Evolutionary conservation across 2,797 vertebrate species (phyloP).

Genomic region (Gambusia yucatana): DNA sequence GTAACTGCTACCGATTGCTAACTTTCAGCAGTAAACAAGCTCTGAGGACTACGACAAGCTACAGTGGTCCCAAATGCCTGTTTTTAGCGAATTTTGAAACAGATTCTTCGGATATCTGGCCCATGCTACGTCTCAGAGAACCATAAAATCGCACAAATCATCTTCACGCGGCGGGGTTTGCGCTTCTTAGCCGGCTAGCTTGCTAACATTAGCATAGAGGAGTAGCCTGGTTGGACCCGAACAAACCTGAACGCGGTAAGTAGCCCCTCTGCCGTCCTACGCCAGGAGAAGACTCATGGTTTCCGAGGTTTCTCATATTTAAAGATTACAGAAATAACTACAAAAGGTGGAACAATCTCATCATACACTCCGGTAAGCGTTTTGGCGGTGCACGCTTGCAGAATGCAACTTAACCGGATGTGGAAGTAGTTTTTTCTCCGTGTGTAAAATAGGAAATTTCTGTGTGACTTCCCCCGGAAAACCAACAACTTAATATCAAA

Average conservation of each 20-base stretch:
- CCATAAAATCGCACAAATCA: neutral
- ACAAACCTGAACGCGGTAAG: slow-evolving; percentile 64
- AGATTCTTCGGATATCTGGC: neutral
- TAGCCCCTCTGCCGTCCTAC: neutral
- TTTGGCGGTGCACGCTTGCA: slow-evolving; percentile 38
- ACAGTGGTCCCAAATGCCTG: slow-evolving; percentile 20
- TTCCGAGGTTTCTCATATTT: neutral
- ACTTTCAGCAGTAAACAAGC: slow-evolving; percentile 53
- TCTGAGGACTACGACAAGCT: slow-evolving; percentile 28
- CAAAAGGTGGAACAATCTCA: neutral
- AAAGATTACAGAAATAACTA: neutral
- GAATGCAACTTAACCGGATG: slow-evolving; percentile 78
- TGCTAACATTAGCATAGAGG: slow-evolving; percentile 58
- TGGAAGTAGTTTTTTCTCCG: slow-evolving; percentile 84
- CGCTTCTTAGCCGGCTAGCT: slow-evolving; percentile 42
- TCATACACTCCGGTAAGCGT: neutral
- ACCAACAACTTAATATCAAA: slow-evolving; percentile 80
- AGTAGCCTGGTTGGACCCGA: slow-evolving; percentile 13
- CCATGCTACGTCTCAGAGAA: neutral
- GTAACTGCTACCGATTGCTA: slow-evolving; percentile 11
- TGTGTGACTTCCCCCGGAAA: slow-evolving; percentile 83
- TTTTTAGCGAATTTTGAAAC: neutral
- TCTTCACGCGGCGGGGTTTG: neutral
- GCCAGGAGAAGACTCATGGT: neutral
- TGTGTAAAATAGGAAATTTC: slow-evolving; percentile 82